Percentiles rank a stretch among this genome's conserved stretches.
Evolutionary conservation across 2,113 vertebrate species (phyloP).

Genomic region (Rhinopithecus roxellana): DNA sequence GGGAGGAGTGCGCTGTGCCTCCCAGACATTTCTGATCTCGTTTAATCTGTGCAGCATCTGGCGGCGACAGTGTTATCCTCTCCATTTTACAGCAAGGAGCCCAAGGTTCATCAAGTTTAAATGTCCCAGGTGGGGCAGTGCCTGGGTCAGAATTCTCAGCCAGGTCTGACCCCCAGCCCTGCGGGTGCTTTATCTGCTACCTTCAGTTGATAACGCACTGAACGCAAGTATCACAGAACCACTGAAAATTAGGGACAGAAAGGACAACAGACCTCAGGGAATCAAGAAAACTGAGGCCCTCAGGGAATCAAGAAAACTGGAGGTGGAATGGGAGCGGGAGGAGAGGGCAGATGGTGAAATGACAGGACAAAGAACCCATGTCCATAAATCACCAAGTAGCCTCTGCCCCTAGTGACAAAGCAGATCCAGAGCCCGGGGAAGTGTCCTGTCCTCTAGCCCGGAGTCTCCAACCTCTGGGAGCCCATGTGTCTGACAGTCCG

Average conservation of each 20-base stretch:
- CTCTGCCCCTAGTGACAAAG: neutral
- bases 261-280: neutral
- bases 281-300: neutral
- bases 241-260: neutral
- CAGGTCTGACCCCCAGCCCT: neutral
- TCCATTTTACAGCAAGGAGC: neutral
- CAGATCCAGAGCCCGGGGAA: neutral
- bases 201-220: accelerated
- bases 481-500: neutral
- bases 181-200: neutral
- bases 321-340: neutral
- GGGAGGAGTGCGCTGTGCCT: neutral
- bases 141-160: neutral
- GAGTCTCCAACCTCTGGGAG: neutral
- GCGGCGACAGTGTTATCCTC: neutral
- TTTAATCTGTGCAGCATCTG: neutral
- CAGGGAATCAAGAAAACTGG: neutral
- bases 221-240: neutral
- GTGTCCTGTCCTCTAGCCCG: neutral
- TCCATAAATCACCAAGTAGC: neutral
- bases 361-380: neutral
- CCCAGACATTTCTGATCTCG: too few species aligned
- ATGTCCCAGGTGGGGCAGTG: neutral
- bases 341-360: too few species aligned
- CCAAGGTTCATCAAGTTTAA: too few species aligned